phyloP scores from a whole-genome alignment of 2,888 invertebrate species.

The Ophion slaviceki region DNA sequence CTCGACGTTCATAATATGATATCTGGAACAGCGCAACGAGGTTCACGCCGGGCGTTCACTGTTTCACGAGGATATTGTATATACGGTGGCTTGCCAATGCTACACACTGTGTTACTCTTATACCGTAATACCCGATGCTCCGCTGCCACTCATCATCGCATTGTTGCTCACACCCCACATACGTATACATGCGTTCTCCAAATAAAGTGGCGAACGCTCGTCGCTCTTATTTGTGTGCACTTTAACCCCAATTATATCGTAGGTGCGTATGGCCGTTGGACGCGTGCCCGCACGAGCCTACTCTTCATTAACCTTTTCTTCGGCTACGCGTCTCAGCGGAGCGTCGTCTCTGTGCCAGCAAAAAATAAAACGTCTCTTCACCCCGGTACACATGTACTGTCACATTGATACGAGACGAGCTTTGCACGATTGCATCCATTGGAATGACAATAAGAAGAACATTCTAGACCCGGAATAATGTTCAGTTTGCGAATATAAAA shows the following conservation, averaged over 20 bases:
- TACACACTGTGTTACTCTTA: constrained; percentile 15
- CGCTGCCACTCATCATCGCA: constrained; percentile 70
- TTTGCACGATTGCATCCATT: background rate
- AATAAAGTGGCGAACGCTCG: constrained; percentile 73
- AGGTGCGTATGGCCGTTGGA: constrained; percentile 45
- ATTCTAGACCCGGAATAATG: background rate
- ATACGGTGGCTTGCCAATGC: constrained; percentile 51
- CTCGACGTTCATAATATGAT: constrained; percentile 74
- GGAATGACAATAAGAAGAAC: background rate
- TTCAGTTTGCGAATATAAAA: background rate
- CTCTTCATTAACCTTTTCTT: constrained; percentile 18
- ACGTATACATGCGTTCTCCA: constrained; percentile 61
- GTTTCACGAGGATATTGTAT: constrained; percentile 31
- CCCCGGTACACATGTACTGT: background rate
- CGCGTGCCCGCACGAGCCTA: constrained; percentile 57
- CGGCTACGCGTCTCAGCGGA: background rate
- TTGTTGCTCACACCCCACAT: constrained; percentile 75
- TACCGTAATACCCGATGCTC: constrained; percentile 28
- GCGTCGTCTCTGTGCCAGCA: background rate
- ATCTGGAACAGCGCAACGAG: constrained; percentile 67
- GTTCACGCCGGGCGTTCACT: constrained; percentile 52
- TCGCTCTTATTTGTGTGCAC: constrained; percentile 75
- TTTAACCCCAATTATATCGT: constrained; percentile 73
- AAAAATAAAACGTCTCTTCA: background rate
- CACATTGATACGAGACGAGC: background rate